phyloP scores from a whole-genome alignment of 2,113 vertebrate species.

The Psophia crepitans region DNA sequence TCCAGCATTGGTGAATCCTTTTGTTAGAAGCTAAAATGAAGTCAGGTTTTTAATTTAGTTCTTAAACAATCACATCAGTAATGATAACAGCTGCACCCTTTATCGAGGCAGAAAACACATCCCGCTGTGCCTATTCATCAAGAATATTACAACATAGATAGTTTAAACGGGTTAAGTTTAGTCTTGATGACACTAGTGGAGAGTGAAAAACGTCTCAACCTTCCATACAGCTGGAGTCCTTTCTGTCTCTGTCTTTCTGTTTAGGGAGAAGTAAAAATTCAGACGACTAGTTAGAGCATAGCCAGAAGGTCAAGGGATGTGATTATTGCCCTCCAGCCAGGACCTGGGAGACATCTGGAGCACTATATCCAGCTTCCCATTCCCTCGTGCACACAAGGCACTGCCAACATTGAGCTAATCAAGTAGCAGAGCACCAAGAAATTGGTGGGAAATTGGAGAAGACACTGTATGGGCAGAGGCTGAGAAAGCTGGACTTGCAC shows the following conservation, averaged over 20 bases:
- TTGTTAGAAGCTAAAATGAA: neutral
- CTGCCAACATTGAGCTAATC: fast-evolving
- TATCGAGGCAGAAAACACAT: neutral
- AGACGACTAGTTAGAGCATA: neutral
- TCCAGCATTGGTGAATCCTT: neutral
- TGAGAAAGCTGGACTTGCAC: neutral
- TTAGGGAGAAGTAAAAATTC: neutral
- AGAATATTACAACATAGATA: neutral
- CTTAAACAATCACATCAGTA: constrained; percentile 4
- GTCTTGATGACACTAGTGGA: neutral
- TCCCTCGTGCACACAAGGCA: fast-evolving
- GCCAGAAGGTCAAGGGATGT: neutral
- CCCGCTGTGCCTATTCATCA: constrained; percentile 8
- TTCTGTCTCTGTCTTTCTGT: neutral
- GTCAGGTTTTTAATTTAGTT: neutral
- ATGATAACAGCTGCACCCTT: neutral
- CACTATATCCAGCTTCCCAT: neutral
- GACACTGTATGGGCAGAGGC: neutral
- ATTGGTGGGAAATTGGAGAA: fast-evolving
- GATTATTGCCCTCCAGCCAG: neutral
- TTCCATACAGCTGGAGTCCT: neutral
- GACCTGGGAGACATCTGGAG: neutral
- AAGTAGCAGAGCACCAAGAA: neutral
- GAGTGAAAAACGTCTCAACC: neutral
- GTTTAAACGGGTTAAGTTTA: neutral